These are phyloP conservation scores for Euwallacea fornicatus DNA, from an alignment of 1,140 invertebrate genomes.

Conservation along the genomic window DNA sequence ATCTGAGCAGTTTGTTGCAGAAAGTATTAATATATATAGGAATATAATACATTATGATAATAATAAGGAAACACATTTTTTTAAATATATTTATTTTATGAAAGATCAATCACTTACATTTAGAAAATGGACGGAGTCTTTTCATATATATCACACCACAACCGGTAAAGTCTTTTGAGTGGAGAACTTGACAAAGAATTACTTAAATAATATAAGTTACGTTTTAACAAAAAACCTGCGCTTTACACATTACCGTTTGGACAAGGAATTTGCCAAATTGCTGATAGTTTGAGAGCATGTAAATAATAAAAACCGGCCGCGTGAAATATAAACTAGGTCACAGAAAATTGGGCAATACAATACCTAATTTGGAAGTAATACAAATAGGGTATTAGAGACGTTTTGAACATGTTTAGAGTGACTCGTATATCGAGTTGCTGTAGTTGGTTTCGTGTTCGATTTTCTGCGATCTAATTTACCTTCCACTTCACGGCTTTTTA, in stretches of 20 bases:
- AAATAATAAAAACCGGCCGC: too few species aligned
- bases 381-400: too few species aligned
- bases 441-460: too few species aligned
- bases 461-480: too few species aligned
- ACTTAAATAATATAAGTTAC: background rate
- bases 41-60: background rate
- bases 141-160: background rate
- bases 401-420: too few species aligned
- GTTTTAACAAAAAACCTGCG: background rate
- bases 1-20: background rate
- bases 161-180: background rate
- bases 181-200: background rate
- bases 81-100: background rate
- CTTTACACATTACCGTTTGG: background rate
- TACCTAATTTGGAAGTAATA: too few species aligned
- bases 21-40: conserved; percentile 1
- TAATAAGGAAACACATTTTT: background rate
- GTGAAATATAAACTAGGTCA: too few species aligned
- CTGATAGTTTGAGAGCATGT: background rate
- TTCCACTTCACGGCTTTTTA: too few species aligned
- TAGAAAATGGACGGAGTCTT: conserved; percentile 13
- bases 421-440: too few species aligned
- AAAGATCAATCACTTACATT: background rate
- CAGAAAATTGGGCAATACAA: too few species aligned
- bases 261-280: too few species aligned